phyloP scores from a whole-genome alignment of 35 echinoderm and acorn worm species.

The Stichopus chloronotus region DNA sequence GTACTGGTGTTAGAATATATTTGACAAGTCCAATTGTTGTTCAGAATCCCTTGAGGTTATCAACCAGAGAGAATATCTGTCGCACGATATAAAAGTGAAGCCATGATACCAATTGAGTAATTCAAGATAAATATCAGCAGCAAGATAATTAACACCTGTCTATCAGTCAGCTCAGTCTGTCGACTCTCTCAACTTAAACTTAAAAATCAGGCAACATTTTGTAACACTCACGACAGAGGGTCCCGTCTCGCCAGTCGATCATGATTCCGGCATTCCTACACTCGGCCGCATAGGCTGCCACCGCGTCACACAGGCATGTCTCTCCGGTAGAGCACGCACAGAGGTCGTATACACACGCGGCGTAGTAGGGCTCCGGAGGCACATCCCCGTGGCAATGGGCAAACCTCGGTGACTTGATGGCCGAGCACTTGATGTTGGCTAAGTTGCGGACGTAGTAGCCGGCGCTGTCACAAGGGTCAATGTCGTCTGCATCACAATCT shows the following conservation, averaged over 20 bases:
- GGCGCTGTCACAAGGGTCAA: conserved; percentile 84
- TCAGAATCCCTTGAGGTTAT: too few species aligned
- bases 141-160: too few species aligned
- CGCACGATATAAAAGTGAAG: too few species aligned
- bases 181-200: too few species aligned
- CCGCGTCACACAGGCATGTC: conserved; percentile 88
- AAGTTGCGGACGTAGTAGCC: conserved; percentile 85
- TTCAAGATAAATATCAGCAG: too few species aligned
- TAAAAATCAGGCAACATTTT: too few species aligned
- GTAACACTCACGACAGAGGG: conserved; percentile 86
- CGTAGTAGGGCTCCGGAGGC: conserved; percentile 84
- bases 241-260: conserved; percentile 77
- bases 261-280: conserved; percentile 88
- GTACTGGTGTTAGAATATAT: too few species aligned
- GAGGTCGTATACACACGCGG: conserved; percentile 94
- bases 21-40: too few species aligned
- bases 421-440: conserved; percentile 87
- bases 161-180: too few species aligned
- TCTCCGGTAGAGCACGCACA: conserved; percentile 84
- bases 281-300: conserved; percentile 94
- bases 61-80: too few species aligned
- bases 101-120: too few species aligned
- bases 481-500: conserved; percentile 86
- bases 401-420: conserved; percentile 84
- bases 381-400: conserved; percentile 69